Conservation (phyloP, 2,888 invertebrate species). For the Pecten maximus region DNA sequence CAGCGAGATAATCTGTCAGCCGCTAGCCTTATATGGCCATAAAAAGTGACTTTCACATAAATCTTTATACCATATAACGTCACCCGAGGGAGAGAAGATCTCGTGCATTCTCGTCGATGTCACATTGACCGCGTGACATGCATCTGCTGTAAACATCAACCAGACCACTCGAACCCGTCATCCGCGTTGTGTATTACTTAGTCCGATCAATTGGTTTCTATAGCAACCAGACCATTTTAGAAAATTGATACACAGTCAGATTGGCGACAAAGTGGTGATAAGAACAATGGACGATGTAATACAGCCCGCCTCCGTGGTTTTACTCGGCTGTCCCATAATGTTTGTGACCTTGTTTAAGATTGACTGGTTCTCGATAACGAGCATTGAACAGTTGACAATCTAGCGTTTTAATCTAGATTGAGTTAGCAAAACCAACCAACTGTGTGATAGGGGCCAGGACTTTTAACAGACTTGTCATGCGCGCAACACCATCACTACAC, state of each 20-base stretch:
- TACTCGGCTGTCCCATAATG: background rate
- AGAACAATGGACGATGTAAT: background rate
- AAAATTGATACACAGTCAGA: conserved; percentile 15
- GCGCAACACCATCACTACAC: background rate
- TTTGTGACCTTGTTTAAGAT: background rate
- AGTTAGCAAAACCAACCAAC: background rate
- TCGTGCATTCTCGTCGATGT: conserved; percentile 11
- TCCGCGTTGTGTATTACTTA: background rate
- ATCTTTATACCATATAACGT: background rate
- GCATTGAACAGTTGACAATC: background rate
- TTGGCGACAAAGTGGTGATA: background rate
- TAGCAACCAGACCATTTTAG: conserved; percentile 16
- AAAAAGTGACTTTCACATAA: background rate
- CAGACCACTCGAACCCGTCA: background rate
- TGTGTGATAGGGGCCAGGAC: background rate
- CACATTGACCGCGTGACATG: conserved; percentile 5
- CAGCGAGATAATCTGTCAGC: background rate
- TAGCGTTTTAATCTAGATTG: background rate
- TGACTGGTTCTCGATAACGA: background rate
- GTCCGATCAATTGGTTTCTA: conserved; percentile 7
- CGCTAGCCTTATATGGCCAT: conserved; percentile 26
- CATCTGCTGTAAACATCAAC: background rate
- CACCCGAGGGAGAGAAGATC: background rate
- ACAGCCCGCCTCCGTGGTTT: background rate
- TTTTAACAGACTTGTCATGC: background rate